A percentile compares a stretch with the other conserved stretches of the same genome.
Conservation (phyloP, 2,888 invertebrate species). For the Zhuqinia jingwanae region DNA sequence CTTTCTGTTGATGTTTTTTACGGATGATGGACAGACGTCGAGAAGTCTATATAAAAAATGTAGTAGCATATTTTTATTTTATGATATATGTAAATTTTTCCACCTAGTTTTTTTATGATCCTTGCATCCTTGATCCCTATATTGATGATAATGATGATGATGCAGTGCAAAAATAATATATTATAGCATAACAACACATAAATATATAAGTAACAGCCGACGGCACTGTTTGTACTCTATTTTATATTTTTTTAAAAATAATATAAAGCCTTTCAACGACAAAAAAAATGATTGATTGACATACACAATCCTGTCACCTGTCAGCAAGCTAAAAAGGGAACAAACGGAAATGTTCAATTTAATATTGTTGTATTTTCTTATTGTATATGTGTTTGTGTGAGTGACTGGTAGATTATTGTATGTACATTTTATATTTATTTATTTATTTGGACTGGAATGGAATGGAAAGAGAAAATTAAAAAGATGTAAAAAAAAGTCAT, state of each 20-base stretch:
- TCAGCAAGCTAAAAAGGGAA: background rate
- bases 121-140: background rate
- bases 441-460: too few relatives aligned
- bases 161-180: background rate
- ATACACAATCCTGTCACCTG: background rate
- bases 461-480: too few relatives aligned
- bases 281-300: constrained; percentile 4
- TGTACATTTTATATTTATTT: too few relatives aligned
- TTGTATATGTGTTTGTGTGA: background rate
- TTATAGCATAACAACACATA: too few relatives aligned
- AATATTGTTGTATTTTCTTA: background rate
- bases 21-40: background rate
- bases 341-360: background rate
- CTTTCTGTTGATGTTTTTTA: too few relatives aligned
- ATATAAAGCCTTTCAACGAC: background rate
- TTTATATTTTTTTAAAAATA: background rate
- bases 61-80: too few relatives aligned
- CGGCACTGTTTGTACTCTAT: too few relatives aligned
- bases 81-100: background rate
- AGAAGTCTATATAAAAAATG: constrained; percentile 2
- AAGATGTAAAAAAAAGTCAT: too few relatives aligned
- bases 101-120: background rate
- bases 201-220: too few relatives aligned
- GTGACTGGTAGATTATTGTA: too few relatives aligned
- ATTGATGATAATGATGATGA: background rate